These are phyloP conservation scores for Chironomus riparius DNA, from an alignment of 2,888 invertebrate genomes.

Conservation along the genomic window DNA sequence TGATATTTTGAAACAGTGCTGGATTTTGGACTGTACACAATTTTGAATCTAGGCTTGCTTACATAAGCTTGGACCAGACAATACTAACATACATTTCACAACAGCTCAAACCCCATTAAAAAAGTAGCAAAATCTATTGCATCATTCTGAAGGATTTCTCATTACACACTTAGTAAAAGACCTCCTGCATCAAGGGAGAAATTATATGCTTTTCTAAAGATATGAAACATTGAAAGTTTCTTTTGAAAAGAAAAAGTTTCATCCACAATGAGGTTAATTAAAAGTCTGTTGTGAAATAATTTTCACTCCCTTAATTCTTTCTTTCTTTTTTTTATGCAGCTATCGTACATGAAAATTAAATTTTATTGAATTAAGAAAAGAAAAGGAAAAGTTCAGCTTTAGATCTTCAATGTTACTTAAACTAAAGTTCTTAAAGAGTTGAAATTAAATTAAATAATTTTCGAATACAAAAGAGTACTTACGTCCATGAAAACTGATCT, in stretches of 20 bases:
- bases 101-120: too few species aligned
- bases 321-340: neutral
- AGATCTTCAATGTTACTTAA: too few species aligned
- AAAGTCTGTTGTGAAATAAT: neutral
- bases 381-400: neutral
- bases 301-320: neutral
- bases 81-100: too few species aligned
- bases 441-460: neutral
- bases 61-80: too few species aligned
- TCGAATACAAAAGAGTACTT: slow-evolving; percentile 40
- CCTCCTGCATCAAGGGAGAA: too few species aligned
- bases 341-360: neutral
- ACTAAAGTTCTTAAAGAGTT: neutral
- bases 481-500: slow-evolving; percentile 70
- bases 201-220: neutral
- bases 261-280: slow-evolving; percentile 5
- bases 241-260: neutral
- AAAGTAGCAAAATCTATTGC: too few species aligned
- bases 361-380: neutral
- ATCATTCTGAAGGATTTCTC: too few species aligned
- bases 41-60: too few species aligned
- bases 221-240: too few species aligned
- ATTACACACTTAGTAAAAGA: too few species aligned
- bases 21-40: too few species aligned
- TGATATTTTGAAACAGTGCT: too few species aligned